Evolutionary conservation across 2,113 vertebrate species (phyloP).

Genomic region (Macquaria ambigua): DNA sequence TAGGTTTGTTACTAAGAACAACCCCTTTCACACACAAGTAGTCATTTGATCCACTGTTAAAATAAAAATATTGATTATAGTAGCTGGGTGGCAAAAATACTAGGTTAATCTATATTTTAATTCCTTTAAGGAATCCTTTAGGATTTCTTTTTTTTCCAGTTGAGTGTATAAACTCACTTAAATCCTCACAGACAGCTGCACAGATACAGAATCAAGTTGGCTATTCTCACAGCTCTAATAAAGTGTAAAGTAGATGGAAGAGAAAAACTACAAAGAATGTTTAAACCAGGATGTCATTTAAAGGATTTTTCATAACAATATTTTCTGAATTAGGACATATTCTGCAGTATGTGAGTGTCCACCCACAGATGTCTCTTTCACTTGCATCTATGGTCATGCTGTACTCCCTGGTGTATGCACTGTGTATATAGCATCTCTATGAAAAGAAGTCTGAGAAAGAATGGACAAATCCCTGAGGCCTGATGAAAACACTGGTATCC

Average conservation of each 20-base stretch:
- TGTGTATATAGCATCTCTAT: conserved; percentile 6
- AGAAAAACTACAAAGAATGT: conserved; percentile 21
- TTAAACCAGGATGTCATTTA: not conserved
- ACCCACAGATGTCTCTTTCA: conserved; percentile 21
- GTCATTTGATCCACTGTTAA: not conserved
- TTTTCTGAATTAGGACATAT: conserved; percentile 35
- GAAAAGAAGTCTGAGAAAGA: conserved; percentile 25
- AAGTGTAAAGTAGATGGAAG: conserved; percentile 1
- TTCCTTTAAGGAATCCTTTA: not conserved
- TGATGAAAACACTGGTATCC: conserved; percentile 25
- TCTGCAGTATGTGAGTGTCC: not conserved
- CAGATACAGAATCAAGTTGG: conserved; percentile 5
- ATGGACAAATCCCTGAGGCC: conserved; percentile 30
- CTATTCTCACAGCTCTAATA: not conserved
- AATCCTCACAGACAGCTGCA: conserved; percentile 17
- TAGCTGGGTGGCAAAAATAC: not conserved
- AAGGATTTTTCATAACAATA: conserved; percentile 2
- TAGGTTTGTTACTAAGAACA: not conserved
- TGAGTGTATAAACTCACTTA: conserved; percentile 2
- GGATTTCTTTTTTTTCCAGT: not conserved
- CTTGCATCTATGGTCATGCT: conserved; percentile 30
- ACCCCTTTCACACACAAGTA: not conserved
- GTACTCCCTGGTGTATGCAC: conserved; percentile 5
- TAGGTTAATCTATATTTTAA: not conserved
- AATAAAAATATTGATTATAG: not conserved